Evolutionary conservation across 2,113 vertebrate species (phyloP), one percentile per base, ranked within the genome.

Genomic region (Sander vitreus): DNA sequence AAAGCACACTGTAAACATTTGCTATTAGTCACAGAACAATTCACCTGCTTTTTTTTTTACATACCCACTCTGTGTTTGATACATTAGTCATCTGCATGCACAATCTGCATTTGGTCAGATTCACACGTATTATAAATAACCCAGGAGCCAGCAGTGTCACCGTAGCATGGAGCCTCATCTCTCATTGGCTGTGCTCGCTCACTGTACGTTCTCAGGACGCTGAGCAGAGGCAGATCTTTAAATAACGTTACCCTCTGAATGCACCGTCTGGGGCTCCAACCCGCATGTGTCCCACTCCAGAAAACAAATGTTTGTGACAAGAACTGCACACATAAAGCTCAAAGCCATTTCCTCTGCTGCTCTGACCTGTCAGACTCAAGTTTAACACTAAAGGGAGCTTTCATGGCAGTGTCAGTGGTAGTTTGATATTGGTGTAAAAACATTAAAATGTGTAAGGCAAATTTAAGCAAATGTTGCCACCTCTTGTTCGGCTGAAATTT

Each of bases 21-120:
- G 88, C 81, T 66, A 81, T 92, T 88, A 91, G 83, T 92, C 86
- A 91, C 89, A 89, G 79, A 81, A 90, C 83, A 58, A 82, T 90
- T 90, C 88, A 91, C 89, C 93, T 93, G 89, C 63, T 81, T 89
- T 89, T 73, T 89, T 73, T 88, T 88, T 69, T 36, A 87, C 66
- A 90, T 86, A 66, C 72, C 71, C 59, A 64, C 89, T 76, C 78
- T 92, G 87, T 88, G 85, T 88, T 93, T 89, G 86, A 92, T 89
- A 82, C 83, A 88, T 92, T 91, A 92, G 87, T 92, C 90, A 92
- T 94, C 88, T 90, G 87, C 81, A 89, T 94, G 89, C 88, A 91
- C 91, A 93, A 93, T 94, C 86, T 92, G 90, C 87, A 92, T 93
- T 93, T 91, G 93, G 91, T 94, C 86, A 93, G 80, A 92, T 94